phyloP scores from a whole-genome alignment of 2,797 vertebrate species.

The Sardinella longiceps region DNA sequence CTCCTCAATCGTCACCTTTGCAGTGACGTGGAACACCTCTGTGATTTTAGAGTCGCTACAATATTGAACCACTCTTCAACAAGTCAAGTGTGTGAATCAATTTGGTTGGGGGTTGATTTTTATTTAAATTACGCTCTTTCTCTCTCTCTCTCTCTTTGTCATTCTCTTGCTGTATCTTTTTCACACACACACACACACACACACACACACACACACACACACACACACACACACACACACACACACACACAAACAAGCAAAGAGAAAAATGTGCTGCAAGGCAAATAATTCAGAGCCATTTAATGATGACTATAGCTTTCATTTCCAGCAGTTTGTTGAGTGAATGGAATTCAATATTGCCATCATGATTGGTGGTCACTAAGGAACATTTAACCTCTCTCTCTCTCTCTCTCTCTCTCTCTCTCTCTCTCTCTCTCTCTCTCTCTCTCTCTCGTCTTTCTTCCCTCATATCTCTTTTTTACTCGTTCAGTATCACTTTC shows the following conservation, averaged over 20 bases:
- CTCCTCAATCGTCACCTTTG: conserved; percentile 10
- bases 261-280: not conserved
- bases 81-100: not conserved
- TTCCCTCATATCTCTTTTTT: not conserved
- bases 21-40: not conserved
- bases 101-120: not conserved
- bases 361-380: conserved; percentile 37
- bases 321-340: conserved; percentile 39
- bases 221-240: too few species aligned
- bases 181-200: not conserved
- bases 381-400: conserved; percentile 35
- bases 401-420: not conserved
- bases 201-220: not conserved
- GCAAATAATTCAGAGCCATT: not conserved
- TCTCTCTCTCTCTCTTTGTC: too few species aligned
- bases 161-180: too few species aligned
- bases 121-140: not conserved
- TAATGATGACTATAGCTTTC: conserved; percentile 9
- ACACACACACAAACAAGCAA: too few species aligned
- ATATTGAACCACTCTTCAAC: not conserved
- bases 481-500: not conserved
- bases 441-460: not conserved
- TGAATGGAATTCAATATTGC: conserved; percentile 51
- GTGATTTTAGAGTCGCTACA: not conserved
- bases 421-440: conserved; percentile 29